Evolutionary conservation across 2,888 invertebrate genomes (phyloP), one percentile per base, ranked within the genome.

Genomic region (Dorcus parallelipipedus): DNA sequence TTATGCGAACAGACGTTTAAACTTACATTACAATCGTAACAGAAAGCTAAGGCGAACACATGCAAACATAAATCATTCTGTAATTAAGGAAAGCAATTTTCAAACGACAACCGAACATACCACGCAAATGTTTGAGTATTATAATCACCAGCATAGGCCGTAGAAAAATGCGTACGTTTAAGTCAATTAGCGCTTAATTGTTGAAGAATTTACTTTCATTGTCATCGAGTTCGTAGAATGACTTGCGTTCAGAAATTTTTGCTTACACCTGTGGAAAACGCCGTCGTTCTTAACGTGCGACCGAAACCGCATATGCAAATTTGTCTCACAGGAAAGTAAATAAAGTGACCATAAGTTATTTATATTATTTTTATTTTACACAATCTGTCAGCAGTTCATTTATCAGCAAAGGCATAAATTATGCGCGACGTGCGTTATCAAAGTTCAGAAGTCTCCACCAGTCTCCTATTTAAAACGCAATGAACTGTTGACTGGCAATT

Each of bases 351-450:
- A 6, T 33, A 33, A 33, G 26, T 33, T 33, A 33, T 33, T 33
- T 33, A 33, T 33, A 33, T 33, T 33, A 33, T 33, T 33, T 33
- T 33, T 33, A 33, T 33, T 33, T 33, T 33, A 33, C 26, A 33
- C 26, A 33, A 33, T 33, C 26, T 56, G 56, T 56, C 56, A 56
- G 43, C 39, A n/a, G 23, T 26, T 45, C 40, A 50, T 50, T 52
- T 56, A 56, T 56, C 56, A 43, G 47, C 56, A 49, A 45, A 49
- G 50, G 50, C 50, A 40, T 51, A 40, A 51, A 50, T 56, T 51
- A 40, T 50, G 38, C 40, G 50, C 26, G 23, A 14, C 33, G 49
- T 38, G 40, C 14, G 56, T 56, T 56, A 56, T 56, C 56, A 45
- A 39, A 51, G 56, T 56, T 56, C 56, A 56, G 51, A 51, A 45